A percentile compares a stretch with the other conserved stretches of the same genome.
phyloP scores from a whole-genome alignment of 2,888 invertebrate species.

The Ditylenchus weischeri region DNA sequence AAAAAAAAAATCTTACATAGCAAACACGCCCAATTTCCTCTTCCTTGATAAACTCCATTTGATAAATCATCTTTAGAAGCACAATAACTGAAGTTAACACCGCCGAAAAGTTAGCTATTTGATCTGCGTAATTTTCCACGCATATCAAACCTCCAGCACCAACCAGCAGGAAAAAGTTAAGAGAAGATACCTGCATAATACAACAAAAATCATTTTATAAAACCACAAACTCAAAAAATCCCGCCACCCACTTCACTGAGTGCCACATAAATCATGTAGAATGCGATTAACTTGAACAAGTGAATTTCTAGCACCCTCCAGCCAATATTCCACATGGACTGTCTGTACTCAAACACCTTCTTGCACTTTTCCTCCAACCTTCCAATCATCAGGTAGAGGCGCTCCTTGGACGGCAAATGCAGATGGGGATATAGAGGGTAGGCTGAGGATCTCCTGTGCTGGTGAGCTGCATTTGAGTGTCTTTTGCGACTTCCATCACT shows the following conservation, averaged over 20 bases:
- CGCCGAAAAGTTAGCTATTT: conserved; percentile 69
- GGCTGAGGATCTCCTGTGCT: not conserved
- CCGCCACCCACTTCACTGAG: conserved; percentile 34
- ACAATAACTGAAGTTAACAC: conserved; percentile 76
- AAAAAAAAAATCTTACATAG: conserved; percentile 23
- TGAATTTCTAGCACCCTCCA: conserved; percentile 62
- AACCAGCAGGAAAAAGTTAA: conserved; percentile 8
- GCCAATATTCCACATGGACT: conserved; percentile 24
- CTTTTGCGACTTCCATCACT: not conserved
- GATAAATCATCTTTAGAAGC: conserved; percentile 88
- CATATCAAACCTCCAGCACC: conserved; percentile 6
- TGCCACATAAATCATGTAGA: conserved; percentile 58
- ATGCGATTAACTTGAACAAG: conserved; percentile 59
- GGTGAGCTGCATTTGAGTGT: not conserved
- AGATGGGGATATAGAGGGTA: conserved; percentile 8
- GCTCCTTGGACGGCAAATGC: conserved; percentile 13
- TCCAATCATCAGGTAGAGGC: conserved; percentile 30
- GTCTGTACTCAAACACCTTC: conserved; percentile 20
- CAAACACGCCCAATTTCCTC: conserved; percentile 75
- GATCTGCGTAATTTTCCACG: conserved; percentile 1
- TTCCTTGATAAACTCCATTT: conserved; percentile 80
- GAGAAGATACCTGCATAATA: conserved; percentile 12
- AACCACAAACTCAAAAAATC: not conserved
- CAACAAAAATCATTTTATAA: too few species aligned
- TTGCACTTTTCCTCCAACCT: conserved; percentile 29